These are phyloP conservation scores for Phoxinus dragarum DNA, from an alignment of 2,797 vertebrate species.

Conservation along the genomic window DNA sequence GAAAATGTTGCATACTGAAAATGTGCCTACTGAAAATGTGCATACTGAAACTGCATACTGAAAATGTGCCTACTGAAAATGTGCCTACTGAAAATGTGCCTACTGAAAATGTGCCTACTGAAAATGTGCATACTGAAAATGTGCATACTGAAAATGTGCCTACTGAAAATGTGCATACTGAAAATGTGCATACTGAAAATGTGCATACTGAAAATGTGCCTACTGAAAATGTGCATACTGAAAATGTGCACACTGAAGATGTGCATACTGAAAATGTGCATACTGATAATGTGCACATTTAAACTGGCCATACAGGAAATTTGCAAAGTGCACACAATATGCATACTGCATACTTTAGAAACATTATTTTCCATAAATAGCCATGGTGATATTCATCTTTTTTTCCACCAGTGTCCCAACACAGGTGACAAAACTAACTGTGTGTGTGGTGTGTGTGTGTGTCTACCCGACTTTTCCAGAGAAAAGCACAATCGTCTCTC, in stretches of 20 bases:
- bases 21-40: too few species aligned
- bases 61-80: too few species aligned
- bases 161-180: too few species aligned
- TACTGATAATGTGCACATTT: neutral
- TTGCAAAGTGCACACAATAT: neutral
- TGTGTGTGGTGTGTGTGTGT: neutral
- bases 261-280: fast-evolving
- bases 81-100: too few species aligned
- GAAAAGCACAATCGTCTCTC: slow-evolving; percentile 30
- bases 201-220: too few species aligned
- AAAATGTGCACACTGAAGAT: neutral
- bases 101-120: too few species aligned
- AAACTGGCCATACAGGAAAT: neutral
- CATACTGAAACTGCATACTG: too few species aligned
- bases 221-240: too few species aligned
- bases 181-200: too few species aligned
- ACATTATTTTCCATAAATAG: neutral
- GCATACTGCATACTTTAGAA: neutral
- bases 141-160: too few species aligned
- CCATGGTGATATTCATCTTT: neutral
- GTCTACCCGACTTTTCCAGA: neutral
- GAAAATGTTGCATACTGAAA: too few species aligned
- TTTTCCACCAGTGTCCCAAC: neutral
- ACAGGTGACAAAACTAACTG: neutral
- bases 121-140: too few species aligned